Conservation (phyloP, 53 echinoderm and acorn worm species). For the Paelopatides confundens region DNA sequence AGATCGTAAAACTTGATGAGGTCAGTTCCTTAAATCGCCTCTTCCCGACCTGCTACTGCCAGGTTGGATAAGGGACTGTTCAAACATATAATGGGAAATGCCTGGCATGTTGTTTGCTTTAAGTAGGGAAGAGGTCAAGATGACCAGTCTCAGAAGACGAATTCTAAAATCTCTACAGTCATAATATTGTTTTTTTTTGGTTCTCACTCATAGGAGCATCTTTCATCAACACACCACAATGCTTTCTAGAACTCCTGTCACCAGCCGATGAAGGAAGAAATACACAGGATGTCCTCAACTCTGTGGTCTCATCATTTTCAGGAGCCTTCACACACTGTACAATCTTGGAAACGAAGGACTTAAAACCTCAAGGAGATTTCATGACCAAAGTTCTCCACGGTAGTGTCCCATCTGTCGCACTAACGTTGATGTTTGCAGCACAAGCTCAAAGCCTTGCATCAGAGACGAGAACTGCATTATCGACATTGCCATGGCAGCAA, state of each 20-base stretch:
- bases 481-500: conserved; percentile 72
- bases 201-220: conserved; percentile 67
- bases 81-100: too few species aligned
- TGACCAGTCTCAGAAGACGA: too few species aligned
- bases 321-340: conserved; percentile 91
- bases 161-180: too few species aligned
- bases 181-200: neutral
- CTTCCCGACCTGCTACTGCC: too few species aligned
- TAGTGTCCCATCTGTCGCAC: conserved; percentile 74
- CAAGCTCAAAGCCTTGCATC: conserved; percentile 66
- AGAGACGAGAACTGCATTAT: conserved; percentile 64
- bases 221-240: conserved; percentile 89
- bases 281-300: conserved; percentile 64
- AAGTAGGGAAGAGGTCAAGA: too few species aligned
- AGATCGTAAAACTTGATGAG: too few species aligned
- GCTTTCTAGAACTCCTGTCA: conserved; percentile 81
- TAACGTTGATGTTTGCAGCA: conserved; percentile 75
- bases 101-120: too few species aligned
- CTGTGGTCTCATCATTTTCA: conserved; percentile 81
- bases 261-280: conserved; percentile 58
- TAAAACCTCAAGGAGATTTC: neutral
- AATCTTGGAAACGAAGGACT: conserved; percentile 70
- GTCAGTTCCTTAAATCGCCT: too few species aligned
- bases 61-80: too few species aligned
- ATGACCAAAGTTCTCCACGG: neutral